Base-by-base conservation (phyloP, 2,113 vertebrate species). In the Trogon melanurus region DNA sequence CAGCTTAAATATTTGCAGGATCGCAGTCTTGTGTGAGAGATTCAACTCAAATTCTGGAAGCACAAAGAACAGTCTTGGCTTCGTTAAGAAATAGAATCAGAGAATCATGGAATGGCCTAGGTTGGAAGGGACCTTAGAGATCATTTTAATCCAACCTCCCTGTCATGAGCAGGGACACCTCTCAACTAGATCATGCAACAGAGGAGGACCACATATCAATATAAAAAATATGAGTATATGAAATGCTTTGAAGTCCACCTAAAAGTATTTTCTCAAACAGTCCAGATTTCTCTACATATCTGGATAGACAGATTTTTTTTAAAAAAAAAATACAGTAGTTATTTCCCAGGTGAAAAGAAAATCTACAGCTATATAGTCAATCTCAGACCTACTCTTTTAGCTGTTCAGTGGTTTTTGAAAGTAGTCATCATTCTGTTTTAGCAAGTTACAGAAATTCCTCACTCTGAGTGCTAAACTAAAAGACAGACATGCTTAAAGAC, bases 391-490 rank as follows among this genome's bases (percentile, higher is more conserved):
- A 60, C 45, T 64, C 61, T 86, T 95, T 17, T 74, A 75, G 83
- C 80, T 81, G 57, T 74, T 89, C 70, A 16, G 48, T 75, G 89
- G 29, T 6, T 91, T 94, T 84, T 84, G 45, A 61, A 93, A 92
- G 34, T 29, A 87, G 72, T 51, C 65, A 74, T 86, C 65, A 41
- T 53, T 71, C 66, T 79, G 60, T 27, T 90, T 64, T 45, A 75
- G 51, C 48, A 89, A 72, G 76, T 72, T 67, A 67, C 34, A 81
- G 62, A 36, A 29, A 74, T 79, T 79, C 70, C 48, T 88, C 58
- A 57, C 34, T 71, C 47, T 48, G 16, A 67, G 57, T 88, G 65
- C 34, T 93, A 91, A 80, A 94, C 78, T 86, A 90, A 91, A 90
- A 91, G 64, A 29, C 44, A 88, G 64, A 51, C 51, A n/a, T 66